phyloP scores from a whole-genome alignment of 2,888 invertebrate genomes.

The Mylabris sibirica region DNA sequence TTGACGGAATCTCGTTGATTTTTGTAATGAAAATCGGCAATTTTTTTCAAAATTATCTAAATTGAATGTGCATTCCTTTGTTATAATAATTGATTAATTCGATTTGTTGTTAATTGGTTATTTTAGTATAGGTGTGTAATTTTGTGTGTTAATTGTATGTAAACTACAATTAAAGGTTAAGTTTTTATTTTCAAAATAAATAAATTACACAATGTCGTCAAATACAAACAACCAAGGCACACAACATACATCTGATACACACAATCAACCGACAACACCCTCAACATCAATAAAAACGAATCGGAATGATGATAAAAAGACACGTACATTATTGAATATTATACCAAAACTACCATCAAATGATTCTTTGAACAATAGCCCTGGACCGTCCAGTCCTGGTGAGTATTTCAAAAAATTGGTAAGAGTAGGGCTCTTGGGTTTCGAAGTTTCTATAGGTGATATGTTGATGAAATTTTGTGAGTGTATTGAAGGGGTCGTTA shows the following conservation, averaged over 20 bases:
- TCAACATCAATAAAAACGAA: slow-evolving; percentile 30
- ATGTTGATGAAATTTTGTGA: too few species aligned
- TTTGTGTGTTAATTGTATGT: too few species aligned
- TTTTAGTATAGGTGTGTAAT: neutral
- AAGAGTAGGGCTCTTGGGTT: too few species aligned
- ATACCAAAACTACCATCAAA: slow-evolving; percentile 67
- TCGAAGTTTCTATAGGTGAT: too few species aligned
- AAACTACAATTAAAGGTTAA: slow-evolving; percentile 21
- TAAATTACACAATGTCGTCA: slow-evolving; percentile 6
- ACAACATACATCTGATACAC: slow-evolving; percentile 19
- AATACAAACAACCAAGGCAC: slow-evolving; percentile 11
- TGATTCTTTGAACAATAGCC: slow-evolving; percentile 68
- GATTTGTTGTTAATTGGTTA: neutral
- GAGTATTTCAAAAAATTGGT: too few species aligned
- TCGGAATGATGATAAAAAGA: slow-evolving; percentile 52
- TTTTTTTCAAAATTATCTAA: neutral
- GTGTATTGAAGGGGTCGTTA: too few species aligned
- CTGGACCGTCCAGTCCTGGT: slow-evolving; percentile 68
- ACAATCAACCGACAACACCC: slow-evolving; percentile 20
- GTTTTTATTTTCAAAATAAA: slow-evolving; percentile 21
- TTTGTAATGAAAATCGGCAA: neutral
- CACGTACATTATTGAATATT: slow-evolving; percentile 54
- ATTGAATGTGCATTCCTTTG: neutral
- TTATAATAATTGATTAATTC: neutral
- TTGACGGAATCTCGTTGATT: neutral